Base-by-base conservation (phyloP, 2,888 invertebrate genomes). In the Sarcophaga subvicina region DNA sequence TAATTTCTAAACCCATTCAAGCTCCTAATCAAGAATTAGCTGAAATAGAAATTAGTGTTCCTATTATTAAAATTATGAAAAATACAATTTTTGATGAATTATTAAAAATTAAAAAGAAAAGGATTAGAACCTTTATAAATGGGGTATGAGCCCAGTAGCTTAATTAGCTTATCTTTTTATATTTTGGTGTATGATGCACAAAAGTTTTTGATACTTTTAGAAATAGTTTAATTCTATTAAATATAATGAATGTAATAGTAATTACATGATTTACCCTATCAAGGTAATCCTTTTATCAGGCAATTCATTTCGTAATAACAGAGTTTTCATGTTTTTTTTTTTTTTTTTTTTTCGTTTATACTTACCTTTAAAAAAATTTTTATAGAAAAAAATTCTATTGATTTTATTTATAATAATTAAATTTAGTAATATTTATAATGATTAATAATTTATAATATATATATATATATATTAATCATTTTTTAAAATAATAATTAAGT, bases 1-100 rank as follows among this genome's bases (percentile, higher is more conserved):
- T 95, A 93, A 95, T 95, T 94, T 95, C 95, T 94, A 95, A 92
- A 0, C 95, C 95, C 93, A 95, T 94, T 94, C 95, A 95, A 91
- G 93, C 92, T 88, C 92, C 89, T 90, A 94, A 88, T 90, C 94
- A 94, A n/a, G 94, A 93, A 87, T 92, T 93, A 27, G 94, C 89
- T 17, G 94, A 93, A 84, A 95, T 94, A 89, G 94, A 93, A 91
- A 95, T 93, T 93, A 95, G 90, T 88, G 93, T 93, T 88, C 94
- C 92, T 83, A 90, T 87, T 62, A 94, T 93, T 93, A 95, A 93
- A 80, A 93, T 91, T 89, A 93, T 93, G 89, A 94, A 92, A 94
- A 95, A 95, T 93, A 95, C 92, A 92, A 94, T 93, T 88, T 94
- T 94, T 85, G 94, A 94, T 88, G 93, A 89, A 90, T 91, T 91